phyloP scores from a whole-genome alignment of 2,113 vertebrate species.

The Cisticola juncidis region DNA sequence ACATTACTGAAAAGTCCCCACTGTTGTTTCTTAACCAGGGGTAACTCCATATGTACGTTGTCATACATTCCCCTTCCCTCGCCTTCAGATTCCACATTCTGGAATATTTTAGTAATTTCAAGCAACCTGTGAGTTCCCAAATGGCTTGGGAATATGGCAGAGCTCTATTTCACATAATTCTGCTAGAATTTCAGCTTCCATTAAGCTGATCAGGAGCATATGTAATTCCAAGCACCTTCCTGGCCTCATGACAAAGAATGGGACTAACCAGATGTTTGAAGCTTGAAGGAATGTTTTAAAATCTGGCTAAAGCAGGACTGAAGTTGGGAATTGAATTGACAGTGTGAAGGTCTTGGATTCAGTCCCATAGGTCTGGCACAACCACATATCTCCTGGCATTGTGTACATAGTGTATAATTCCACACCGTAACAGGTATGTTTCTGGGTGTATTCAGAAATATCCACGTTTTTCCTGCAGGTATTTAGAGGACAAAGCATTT shows the following conservation, averaged over 20 bases:
- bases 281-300: background rate
- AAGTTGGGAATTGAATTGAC: background rate
- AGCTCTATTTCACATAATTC: background rate
- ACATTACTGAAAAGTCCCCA: background rate
- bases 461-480: background rate
- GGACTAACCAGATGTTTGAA: background rate
- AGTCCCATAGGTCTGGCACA: background rate
- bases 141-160: background rate
- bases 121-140: background rate
- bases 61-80: background rate
- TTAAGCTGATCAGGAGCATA: background rate
- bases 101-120: background rate
- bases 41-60: background rate
- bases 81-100: background rate
- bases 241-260: background rate
- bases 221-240: background rate
- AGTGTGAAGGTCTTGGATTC: background rate
- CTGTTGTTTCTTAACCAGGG: background rate
- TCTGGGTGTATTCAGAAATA: background rate
- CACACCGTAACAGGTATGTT: background rate
- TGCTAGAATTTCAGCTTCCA: background rate
- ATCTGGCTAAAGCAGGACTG: background rate
- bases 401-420: rapidly evolving
- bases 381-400: background rate
- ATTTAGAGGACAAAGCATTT: background rate